Conservation (phyloP, 2,888 invertebrate species). For the Agriopis aurantiaria region DNA sequence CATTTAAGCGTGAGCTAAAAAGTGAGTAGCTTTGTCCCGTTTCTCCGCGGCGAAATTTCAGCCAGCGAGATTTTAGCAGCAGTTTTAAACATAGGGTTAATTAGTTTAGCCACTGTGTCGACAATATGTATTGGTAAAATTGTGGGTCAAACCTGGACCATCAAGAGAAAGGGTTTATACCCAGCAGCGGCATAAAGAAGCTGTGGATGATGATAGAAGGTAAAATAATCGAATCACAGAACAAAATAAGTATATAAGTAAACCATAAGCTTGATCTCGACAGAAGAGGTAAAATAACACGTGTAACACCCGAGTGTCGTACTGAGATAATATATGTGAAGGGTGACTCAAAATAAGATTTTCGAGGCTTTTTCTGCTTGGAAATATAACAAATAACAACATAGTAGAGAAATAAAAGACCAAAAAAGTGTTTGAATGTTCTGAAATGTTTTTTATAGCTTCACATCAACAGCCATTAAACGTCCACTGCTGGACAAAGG, state of each 20-base stretch:
- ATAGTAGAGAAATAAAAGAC: conserved; percentile 45
- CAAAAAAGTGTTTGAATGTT: conserved; percentile 10
- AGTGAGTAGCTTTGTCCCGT: too few species aligned
- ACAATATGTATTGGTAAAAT: too few species aligned
- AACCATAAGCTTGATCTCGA: conserved; percentile 57
- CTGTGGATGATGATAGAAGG: background rate
- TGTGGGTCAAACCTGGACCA: too few species aligned
- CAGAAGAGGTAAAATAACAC: conserved; percentile 57
- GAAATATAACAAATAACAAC: conserved; percentile 43
- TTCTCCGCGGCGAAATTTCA: too few species aligned
- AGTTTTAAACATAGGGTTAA: too few species aligned
- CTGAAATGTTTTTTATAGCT: background rate
- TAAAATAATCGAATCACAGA: background rate
- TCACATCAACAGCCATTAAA: too few species aligned
- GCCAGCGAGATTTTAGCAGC: too few species aligned
- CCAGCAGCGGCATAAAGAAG: too few species aligned
- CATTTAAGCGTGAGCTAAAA: too few species aligned
- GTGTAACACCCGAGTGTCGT: conserved; percentile 50
- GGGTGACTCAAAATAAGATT: conserved; percentile 52
- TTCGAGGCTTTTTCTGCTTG: conserved; percentile 49
- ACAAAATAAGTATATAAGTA: conserved; percentile 48
- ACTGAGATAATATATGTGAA: conserved; percentile 52
- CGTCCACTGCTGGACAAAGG: too few species aligned
- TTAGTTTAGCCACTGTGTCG: too few species aligned
- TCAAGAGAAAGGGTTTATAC: too few species aligned